A percentile compares a stretch with the other conserved stretches of the same genome.
phyloP scores from a whole-genome alignment of 2,113 vertebrate genomes.

The Holacanthus passer region DNA sequence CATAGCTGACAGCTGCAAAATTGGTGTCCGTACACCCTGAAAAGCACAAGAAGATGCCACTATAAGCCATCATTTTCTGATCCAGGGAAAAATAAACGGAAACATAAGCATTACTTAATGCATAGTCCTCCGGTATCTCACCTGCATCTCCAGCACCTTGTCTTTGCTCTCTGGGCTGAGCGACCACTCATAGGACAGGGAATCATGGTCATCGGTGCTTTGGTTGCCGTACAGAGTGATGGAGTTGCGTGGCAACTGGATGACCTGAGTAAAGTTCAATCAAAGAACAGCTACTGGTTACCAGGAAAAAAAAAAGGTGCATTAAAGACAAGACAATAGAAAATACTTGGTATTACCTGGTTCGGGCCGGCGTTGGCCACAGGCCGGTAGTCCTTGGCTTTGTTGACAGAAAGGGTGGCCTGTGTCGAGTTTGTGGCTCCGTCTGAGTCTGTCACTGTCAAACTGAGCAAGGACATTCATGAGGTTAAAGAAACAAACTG shows the following conservation, averaged over 20 bases:
- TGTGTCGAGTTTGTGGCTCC: constrained; percentile 92
- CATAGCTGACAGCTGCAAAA: constrained; percentile 95
- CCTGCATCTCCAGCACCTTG: constrained; percentile 99
- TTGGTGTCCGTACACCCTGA: constrained; percentile 94
- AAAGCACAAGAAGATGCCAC: neutral
- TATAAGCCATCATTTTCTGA: neutral
- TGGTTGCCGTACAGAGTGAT: constrained; percentile 94
- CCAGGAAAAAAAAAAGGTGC: neutral
- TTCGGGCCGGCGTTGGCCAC: constrained; percentile 94
- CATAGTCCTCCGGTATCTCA: constrained; percentile 56
- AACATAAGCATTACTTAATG: neutral
- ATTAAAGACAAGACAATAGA: neutral
- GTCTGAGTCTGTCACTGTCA: constrained; percentile 96
- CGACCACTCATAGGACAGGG: constrained; percentile 96
- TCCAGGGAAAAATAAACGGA: neutral
- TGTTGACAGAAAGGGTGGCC: constrained; percentile 91
- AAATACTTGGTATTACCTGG: constrained; percentile 80
- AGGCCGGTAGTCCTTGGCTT: constrained; percentile 95
- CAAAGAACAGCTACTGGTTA: neutral
- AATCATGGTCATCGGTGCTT: constrained; percentile 95
- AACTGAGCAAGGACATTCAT: constrained; percentile 75
- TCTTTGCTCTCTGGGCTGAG: constrained; percentile 95
- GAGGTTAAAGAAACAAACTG: neutral
- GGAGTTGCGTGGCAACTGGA: constrained; percentile 94
- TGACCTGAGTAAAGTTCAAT: constrained; percentile 79